A percentile compares a stretch with the other conserved stretches of the same genome.
Conservation (phyloP, 2,888 invertebrate genomes). For the Eupithecia vulgata region DNA sequence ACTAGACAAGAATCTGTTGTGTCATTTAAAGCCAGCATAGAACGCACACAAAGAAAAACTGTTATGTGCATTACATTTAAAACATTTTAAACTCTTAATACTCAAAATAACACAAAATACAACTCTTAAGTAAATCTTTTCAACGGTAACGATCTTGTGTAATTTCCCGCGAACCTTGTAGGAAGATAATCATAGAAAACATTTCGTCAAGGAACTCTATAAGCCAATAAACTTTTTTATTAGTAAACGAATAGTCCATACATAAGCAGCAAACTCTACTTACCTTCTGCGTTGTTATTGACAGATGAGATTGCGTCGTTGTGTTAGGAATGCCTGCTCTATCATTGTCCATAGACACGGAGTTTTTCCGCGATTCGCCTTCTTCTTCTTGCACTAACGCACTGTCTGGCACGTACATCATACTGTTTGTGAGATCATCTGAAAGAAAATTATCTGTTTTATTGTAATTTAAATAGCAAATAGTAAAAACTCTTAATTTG, state of each 20-base stretch:
- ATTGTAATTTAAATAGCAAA: background rate
- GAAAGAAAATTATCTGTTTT: slow-evolving; percentile 29
- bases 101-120: background rate
- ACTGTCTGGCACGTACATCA: slow-evolving; percentile 95
- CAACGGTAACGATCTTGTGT: background rate
- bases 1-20: background rate
- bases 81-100: background rate
- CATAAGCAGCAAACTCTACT: background rate
- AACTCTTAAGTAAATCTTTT: background rate
- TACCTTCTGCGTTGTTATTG: slow-evolving; percentile 95
- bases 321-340: slow-evolving; percentile 70
- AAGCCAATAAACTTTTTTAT: background rate
- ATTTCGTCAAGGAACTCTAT: background rate
- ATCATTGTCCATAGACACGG: slow-evolving; percentile 75
- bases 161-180: background rate
- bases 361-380: slow-evolving; percentile 83
- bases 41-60: background rate
- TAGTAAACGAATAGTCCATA: background rate
- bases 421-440: slow-evolving; percentile 88
- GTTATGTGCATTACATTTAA: background rate
- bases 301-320: slow-evolving; percentile 86
- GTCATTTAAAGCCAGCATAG: background rate
- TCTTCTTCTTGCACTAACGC: slow-evolving; percentile 93
- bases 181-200: background rate
- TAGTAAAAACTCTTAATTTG: background rate